Evolutionary conservation across 30 jellyfish, hydroid and myxozoan genomes (phyloP), one percentile per base, ranked within the genome.

Genomic region (Pelagia noctiluca): DNA sequence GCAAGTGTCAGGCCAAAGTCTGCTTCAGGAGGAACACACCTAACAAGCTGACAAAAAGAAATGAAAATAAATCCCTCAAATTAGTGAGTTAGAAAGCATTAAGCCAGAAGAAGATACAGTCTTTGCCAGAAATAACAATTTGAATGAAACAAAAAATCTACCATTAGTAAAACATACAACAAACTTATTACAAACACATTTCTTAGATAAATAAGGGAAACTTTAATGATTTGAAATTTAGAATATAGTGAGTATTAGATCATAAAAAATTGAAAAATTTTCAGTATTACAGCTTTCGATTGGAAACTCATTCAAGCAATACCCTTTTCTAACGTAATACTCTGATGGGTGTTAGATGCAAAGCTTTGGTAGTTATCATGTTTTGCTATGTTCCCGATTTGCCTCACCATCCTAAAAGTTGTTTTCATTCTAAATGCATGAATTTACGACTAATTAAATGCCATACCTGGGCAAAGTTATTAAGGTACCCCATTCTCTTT

Each of bases 401-500:
- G n/a, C n/a, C n/a, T n/a, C n/a, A n/a, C n/a, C n/a, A n/a, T n/a
- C 68, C 25, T 52, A 52, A 11, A 52, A 31, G 25, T 0, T 3
- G 25, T 52, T n/a, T n/a, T 28, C 21, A 52, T 31, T 22, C 38
- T 21, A 63, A 22, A 63, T 18, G 75, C 18, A 63, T 34, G 30
- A 12, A 26, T 12, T 21, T 34, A 67, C 12, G 25, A 22, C 12
- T 2, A 26, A 18, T 12, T n/a, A 57, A 25, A 16, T 18, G 49
- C 38, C 11, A 30, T 80, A 94, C 99, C 96, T 94, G 99, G 19
- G 97, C 94, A 82, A 94, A 88, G 75, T 94, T 94, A 50, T 94
- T 89, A 47, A 94, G 96, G 61, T 80, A 94, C 11, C 99, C 99
- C 97, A 94, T 94, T 63, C 96, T 63, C 49, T 88, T 94, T 5